phyloP scores from a whole-genome alignment of 2,113 vertebrate species.

The Cacatua alba region DNA sequence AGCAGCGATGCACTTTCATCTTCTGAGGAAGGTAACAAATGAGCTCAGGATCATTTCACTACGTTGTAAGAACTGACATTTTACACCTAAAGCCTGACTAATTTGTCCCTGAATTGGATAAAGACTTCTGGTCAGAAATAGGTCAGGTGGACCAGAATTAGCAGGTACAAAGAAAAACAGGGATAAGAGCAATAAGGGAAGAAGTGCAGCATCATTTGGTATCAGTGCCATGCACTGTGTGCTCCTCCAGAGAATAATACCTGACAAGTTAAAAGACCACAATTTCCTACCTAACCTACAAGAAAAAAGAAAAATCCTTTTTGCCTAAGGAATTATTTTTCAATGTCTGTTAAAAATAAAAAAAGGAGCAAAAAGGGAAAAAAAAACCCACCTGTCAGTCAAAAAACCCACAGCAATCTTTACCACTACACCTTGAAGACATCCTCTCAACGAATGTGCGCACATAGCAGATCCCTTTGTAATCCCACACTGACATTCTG shows the following conservation, averaged over 20 bases:
- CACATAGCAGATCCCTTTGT: background rate
- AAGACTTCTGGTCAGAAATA: background rate
- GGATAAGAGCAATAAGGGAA: background rate
- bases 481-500: background rate
- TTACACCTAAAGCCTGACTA: background rate
- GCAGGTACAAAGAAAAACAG: background rate
- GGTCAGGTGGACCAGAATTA: slow-evolving; percentile 5
- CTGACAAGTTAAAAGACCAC: background rate
- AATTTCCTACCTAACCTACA: background rate
- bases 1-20: background rate
- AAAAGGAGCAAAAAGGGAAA: background rate
- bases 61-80: background rate
- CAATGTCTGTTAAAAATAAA: background rate
- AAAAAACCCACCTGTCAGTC: background rate
- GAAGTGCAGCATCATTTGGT: background rate
- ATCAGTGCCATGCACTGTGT: background rate
- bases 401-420: background rate
- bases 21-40: background rate
- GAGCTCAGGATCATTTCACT: background rate
- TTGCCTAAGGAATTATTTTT: background rate
- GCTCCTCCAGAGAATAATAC: background rate
- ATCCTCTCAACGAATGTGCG: accelerated
- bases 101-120: background rate
- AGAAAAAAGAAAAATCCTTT: background rate
- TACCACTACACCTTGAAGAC: background rate